These are phyloP conservation scores for Myrmecobius fasciatus DNA, from an alignment of 2,113 vertebrate genomes.

Conservation along the genomic window DNA sequence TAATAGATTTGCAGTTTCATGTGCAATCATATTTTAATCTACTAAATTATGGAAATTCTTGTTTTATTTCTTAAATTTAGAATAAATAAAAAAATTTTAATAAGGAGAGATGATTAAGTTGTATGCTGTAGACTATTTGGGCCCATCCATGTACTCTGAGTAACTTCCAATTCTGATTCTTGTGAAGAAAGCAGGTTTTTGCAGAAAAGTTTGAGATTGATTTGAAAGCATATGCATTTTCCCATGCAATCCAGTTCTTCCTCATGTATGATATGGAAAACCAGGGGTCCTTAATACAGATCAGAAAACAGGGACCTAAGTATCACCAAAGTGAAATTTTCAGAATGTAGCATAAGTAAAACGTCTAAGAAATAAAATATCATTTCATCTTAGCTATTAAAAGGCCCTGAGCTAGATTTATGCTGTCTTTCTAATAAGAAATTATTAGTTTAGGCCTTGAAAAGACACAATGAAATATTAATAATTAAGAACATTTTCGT, in stretches of 20 bases:
- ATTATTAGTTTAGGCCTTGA: conserved; percentile 12
- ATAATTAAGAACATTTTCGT: conserved; percentile 7
- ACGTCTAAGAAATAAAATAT: background rate
- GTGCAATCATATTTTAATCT: background rate
- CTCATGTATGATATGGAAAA: background rate
- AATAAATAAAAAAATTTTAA: background rate
- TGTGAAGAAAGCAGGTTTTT: background rate
- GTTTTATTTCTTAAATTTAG: background rate
- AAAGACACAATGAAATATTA: conserved; percentile 21
- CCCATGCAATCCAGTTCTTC: background rate
- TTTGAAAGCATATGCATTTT: background rate
- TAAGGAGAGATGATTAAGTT: background rate
- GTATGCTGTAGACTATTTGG: background rate
- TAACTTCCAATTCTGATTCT: background rate
- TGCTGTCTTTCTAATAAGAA: background rate
- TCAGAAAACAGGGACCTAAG: background rate
- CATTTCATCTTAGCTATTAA: background rate
- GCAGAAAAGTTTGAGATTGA: background rate
- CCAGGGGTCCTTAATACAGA: background rate
- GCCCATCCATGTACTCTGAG: background rate
- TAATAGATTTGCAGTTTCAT: background rate
- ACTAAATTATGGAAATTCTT: background rate
- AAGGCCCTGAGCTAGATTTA: conserved; percentile 18
- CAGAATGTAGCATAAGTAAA: background rate
- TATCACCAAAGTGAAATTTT: background rate